Evolutionary conservation across 1,140 invertebrate genomes (phyloP).

Genomic region (Drosophila pruinosa): DNA sequence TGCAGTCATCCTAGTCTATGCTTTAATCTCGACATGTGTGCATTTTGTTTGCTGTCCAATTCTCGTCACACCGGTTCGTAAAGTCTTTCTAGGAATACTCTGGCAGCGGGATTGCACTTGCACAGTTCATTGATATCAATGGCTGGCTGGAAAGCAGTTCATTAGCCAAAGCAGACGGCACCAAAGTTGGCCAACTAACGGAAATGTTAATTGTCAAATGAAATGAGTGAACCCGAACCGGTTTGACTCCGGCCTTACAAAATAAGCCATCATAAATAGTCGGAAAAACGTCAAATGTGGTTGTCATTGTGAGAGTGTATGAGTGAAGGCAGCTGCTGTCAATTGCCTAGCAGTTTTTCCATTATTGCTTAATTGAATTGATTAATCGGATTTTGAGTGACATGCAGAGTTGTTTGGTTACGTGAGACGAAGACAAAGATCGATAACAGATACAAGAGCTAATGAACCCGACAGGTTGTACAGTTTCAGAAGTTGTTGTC

Average conservation of each 20-base stretch:
- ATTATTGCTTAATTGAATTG: constrained; percentile 80
- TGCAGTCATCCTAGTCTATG: not conserved
- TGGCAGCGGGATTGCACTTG: constrained; percentile 23
- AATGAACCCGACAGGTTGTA: constrained; percentile 58
- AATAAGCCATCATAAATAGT: constrained; percentile 79
- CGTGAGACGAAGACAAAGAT: constrained; percentile 39
- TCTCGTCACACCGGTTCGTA: constrained; percentile 62
- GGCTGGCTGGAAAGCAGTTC: constrained; percentile 54
- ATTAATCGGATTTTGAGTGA: constrained; percentile 79
- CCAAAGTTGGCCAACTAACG: constrained; percentile 80
- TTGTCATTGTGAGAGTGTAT: constrained; percentile 50
- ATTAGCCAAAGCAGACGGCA: constrained; percentile 79
- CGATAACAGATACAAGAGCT: constrained; percentile 27
- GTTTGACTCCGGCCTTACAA: constrained; percentile 61
- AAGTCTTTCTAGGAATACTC: not conserved
- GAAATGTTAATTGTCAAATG: constrained; percentile 80
- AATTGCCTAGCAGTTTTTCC: constrained; percentile 72
- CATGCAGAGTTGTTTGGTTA: constrained; percentile 65
- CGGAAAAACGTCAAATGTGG: constrained; percentile 56
- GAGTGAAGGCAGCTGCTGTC: constrained; percentile 20
- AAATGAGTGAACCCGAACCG: constrained; percentile 63
- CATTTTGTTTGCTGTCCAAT: constrained; percentile 23
- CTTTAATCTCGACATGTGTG: constrained; percentile 19
- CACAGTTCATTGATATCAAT: constrained; percentile 60
- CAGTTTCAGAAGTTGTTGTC: not conserved